Evolutionary conservation across 2,113 vertebrate species (phyloP).

Genomic region (Mobula birostris): DNA sequence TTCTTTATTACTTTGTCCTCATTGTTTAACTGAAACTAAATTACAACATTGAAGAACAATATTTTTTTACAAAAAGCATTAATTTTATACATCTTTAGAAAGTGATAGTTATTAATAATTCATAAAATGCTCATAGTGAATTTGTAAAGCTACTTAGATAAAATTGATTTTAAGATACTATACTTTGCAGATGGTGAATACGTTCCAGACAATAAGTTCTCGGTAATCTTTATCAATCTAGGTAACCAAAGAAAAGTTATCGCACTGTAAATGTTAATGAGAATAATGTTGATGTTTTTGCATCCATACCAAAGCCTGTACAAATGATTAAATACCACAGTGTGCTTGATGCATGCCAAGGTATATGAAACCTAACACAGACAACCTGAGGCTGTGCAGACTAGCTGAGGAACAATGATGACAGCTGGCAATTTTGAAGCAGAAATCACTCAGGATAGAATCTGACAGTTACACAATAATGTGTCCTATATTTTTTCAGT

Average conservation of each 20-base stretch:
- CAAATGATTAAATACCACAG: not conserved
- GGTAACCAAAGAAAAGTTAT: not conserved
- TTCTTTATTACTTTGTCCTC: not conserved
- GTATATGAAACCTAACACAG: slow-evolving; percentile 10
- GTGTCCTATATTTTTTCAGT: not conserved
- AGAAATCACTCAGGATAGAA: slow-evolving; percentile 12
- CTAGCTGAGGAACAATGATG: slow-evolving; percentile 14
- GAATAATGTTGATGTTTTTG: not conserved
- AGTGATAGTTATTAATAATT: not conserved
- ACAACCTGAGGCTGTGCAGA: not conserved
- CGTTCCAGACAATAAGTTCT: not conserved
- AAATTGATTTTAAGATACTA: not conserved
- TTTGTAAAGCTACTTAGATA: not conserved
- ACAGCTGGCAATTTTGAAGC: slow-evolving; percentile 16
- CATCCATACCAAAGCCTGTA: not conserved
- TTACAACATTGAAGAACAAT: not conserved
- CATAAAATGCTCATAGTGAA: slow-evolving; percentile 9
- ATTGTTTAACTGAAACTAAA: not conserved
- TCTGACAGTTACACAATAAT: slow-evolving; percentile 36
- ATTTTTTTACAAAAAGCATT: not conserved
- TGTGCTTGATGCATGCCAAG: not conserved
- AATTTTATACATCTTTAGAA: not conserved
- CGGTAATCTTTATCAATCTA: not conserved
- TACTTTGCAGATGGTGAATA: not conserved
- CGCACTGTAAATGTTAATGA: not conserved